A percentile compares a stretch with the other conserved stretches of the same genome.
Conservation (phyloP, 2,113 vertebrate species). For the Albula goreensis region DNA sequence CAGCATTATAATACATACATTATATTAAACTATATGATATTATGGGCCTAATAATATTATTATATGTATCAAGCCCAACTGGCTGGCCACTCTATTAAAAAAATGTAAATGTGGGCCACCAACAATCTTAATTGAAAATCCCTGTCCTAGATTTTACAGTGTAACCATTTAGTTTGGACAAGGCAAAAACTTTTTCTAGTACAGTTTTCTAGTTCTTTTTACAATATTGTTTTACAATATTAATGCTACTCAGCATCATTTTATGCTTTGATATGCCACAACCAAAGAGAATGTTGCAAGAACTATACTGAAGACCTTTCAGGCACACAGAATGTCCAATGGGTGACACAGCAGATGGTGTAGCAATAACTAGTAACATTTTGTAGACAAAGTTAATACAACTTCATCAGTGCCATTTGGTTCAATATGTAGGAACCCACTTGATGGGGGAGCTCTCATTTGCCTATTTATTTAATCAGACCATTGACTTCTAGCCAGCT, state of each 20-base stretch:
- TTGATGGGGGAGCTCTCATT: not conserved
- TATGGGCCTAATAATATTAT: too few species aligned
- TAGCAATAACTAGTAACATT: not conserved
- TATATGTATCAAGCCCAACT: too few species aligned
- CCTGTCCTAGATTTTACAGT: too few species aligned
- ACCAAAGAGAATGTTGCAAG: not conserved
- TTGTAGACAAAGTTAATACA: not conserved
- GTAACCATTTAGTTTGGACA: too few species aligned
- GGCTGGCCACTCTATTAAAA: too few species aligned
- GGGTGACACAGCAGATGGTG: not conserved
- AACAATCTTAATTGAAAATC: too few species aligned
- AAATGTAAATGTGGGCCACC: too few species aligned
- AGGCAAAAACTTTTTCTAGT: too few species aligned
- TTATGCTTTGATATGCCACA: not conserved
- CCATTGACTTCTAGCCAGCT: not conserved
- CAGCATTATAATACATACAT: too few species aligned
- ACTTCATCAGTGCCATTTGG: not conserved
- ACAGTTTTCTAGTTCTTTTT: not conserved
- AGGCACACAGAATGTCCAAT: not conserved
- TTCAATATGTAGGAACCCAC: not conserved
- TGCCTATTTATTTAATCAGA: not conserved
- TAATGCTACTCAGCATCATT: not conserved
- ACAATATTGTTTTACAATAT: not conserved
- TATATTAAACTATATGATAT: too few species aligned
- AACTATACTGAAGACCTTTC: not conserved